Evolutionary conservation across 1,140 invertebrate species (phyloP).

Genomic region (Eufriesea mexicana): DNA sequence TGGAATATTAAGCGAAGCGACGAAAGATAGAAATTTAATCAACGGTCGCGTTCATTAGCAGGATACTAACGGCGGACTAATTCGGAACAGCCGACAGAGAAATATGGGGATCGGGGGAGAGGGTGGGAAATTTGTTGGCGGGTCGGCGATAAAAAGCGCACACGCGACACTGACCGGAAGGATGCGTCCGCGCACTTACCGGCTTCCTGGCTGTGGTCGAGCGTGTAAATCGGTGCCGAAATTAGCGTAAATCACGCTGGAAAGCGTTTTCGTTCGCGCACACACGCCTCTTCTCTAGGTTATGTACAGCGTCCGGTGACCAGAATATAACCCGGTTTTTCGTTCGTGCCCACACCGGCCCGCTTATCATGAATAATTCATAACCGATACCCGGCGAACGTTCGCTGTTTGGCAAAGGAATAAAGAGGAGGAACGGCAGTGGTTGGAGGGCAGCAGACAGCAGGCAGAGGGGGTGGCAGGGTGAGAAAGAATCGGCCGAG

Average conservation of each 20-base stretch:
- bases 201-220: conserved; percentile 45
- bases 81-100: neutral
- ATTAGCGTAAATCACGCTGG: conserved; percentile 68
- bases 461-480: neutral
- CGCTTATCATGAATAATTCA: conserved; percentile 69
- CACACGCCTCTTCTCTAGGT: conserved; percentile 38
- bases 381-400: conserved; percentile 60
- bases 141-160: conserved; percentile 54
- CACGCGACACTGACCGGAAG: conserved; percentile 60
- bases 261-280: conserved; percentile 50
- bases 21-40: conserved; percentile 4
- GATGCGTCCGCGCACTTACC: conserved; percentile 62
- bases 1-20: neutral
- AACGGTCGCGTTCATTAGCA: neutral
- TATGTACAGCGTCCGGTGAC: conserved; percentile 57
- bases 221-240: conserved; percentile 59
- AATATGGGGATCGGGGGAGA: neutral
- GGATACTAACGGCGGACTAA: neutral
- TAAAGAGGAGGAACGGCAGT: conserved; percentile 36
- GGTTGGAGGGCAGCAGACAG: neutral
- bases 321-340: conserved; percentile 65
- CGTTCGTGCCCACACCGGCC: conserved; percentile 26
- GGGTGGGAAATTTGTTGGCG: conserved; percentile 30
- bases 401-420: conserved; percentile 59
- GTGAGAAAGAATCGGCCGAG: neutral